These are phyloP conservation scores for Drosophila mulleri DNA, from an alignment of 2,888 invertebrate species.

Conservation along the genomic window DNA sequence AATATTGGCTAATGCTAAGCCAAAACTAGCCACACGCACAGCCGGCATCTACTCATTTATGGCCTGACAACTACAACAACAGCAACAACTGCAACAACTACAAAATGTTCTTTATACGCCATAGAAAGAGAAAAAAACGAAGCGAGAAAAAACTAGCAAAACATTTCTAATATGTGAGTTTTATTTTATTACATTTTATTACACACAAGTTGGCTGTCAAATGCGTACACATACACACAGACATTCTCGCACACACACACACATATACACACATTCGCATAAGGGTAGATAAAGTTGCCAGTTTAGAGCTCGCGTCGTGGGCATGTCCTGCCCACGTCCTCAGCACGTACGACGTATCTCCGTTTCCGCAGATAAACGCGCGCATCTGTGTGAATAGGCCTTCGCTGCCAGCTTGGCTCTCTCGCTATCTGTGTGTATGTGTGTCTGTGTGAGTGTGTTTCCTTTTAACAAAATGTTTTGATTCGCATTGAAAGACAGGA, in stretches of 20 bases:
- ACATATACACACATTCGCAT: conserved; percentile 11
- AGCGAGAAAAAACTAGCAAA: conserved; percentile 37
- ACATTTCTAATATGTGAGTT: conserved; percentile 78
- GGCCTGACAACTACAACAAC: conserved; percentile 36
- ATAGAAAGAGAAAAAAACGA: neutral
- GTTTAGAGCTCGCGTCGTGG: conserved; percentile 57
- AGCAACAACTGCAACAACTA: conserved; percentile 28
- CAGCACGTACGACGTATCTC: conserved; percentile 73
- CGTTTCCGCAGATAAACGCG: conserved; percentile 79
- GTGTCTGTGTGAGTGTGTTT: conserved; percentile 42
- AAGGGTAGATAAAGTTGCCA: conserved; percentile 56
- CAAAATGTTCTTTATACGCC: conserved; percentile 42
- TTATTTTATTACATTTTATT: conserved; percentile 80
- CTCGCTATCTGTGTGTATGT: conserved; percentile 9
- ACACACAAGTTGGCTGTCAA: conserved; percentile 76
- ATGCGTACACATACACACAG: conserved; percentile 54
- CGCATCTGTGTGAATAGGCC: conserved; percentile 73
- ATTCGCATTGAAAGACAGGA: conserved; percentile 70
- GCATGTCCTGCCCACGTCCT: conserved; percentile 68
- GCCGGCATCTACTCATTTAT: conserved; percentile 51
- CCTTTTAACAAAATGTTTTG: conserved; percentile 80
- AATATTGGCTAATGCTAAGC: conserved; percentile 60
- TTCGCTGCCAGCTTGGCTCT: conserved; percentile 19
- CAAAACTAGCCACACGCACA: conserved; percentile 45
- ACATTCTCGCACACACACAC: neutral